phyloP scores from a whole-genome alignment of 2,797 vertebrate genomes.

The Gallinago solitaria region DNA sequence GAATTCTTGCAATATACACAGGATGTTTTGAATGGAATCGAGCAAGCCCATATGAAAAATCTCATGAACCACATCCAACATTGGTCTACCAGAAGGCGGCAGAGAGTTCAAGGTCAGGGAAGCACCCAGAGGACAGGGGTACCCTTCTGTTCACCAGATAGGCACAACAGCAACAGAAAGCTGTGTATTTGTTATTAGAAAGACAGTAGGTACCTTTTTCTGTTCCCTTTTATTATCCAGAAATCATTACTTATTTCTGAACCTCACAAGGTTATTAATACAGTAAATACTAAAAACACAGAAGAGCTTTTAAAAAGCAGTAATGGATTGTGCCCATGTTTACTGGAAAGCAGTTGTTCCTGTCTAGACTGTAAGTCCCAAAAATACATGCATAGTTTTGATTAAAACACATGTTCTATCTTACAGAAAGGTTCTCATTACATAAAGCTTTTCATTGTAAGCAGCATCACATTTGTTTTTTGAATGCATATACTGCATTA shows the following conservation, averaged over 20 bases:
- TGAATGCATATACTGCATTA: not conserved
- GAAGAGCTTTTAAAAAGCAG: not conserved
- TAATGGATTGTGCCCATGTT: not conserved
- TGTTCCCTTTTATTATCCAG: not conserved
- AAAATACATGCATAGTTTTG: not conserved
- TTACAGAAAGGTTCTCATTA: not conserved
- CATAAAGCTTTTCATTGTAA: not conserved
- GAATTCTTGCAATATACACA: not conserved
- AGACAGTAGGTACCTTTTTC: not conserved
- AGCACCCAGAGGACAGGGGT: not conserved
- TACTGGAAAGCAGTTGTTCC: not conserved
- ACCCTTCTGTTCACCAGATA: not conserved
- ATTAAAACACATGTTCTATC: not conserved
- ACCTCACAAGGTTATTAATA: not conserved
- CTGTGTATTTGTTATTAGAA: not conserved
- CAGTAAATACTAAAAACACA: not conserved
- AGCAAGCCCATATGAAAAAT: not conserved
- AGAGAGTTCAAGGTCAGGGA: not conserved
- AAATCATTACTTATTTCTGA: not conserved
- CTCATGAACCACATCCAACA: not conserved
- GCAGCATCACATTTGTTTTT: not conserved
- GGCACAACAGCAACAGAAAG: not conserved
- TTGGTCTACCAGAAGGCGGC: not conserved
- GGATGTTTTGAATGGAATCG: not conserved
- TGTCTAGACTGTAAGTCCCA: not conserved